Evolutionary conservation across 2,797 vertebrate species (phyloP).

Genomic region (Macropus fuliginosus): DNA sequence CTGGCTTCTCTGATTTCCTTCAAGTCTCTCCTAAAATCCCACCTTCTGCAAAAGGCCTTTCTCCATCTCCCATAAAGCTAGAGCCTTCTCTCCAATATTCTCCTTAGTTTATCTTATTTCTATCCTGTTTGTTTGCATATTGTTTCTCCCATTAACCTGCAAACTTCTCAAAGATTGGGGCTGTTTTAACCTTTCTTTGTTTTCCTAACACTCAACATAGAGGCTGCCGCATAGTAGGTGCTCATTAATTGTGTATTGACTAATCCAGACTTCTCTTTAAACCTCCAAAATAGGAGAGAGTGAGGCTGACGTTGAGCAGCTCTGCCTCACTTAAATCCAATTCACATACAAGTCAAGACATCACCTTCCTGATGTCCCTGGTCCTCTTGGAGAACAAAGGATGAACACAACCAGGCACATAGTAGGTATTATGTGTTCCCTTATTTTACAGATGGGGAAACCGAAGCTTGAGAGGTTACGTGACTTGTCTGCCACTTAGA

Average conservation of each 20-base stretch:
- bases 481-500: background rate
- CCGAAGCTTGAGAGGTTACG: background rate
- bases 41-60: background rate
- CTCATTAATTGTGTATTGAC: background rate
- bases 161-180: background rate
- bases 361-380: background rate
- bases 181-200: background rate
- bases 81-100: background rate
- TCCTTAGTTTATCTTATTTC: background rate
- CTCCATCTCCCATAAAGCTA: background rate
- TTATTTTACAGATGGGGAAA: slow-evolving; percentile 15
- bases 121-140: background rate
- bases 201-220: background rate
- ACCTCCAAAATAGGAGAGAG: background rate
- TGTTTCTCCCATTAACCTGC: background rate
- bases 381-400: background rate
- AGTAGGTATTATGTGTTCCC: too few relatives aligned
- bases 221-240: background rate
- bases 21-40: background rate
- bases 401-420: background rate
- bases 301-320: background rate
- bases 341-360: background rate
- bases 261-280: background rate
- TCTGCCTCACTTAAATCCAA: background rate
- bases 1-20: background rate